Evolutionary conservation across 1,140 invertebrate genomes (phyloP).

Genomic region (Drosophila ohnishii): DNA sequence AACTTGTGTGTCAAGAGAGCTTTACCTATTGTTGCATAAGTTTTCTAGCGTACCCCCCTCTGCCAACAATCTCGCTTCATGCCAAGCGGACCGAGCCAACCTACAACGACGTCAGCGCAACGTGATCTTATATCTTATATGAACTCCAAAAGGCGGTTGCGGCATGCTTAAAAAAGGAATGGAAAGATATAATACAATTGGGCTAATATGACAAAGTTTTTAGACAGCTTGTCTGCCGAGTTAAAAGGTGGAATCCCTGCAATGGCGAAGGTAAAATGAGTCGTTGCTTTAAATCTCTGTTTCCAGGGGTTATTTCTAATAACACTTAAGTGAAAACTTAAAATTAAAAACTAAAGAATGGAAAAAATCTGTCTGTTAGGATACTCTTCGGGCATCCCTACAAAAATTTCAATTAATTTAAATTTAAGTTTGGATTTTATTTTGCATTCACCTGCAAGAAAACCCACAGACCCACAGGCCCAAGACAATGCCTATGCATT

Average conservation of each 20-base stretch:
- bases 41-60: slow-evolving; percentile 18
- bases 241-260: slow-evolving; percentile 43
- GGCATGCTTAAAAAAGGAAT: slow-evolving; percentile 31
- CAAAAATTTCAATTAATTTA: slow-evolving; percentile 72
- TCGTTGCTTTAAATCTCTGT: background rate
- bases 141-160: slow-evolving; percentile 50
- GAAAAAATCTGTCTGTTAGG: no score
- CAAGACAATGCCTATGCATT: slow-evolving; percentile 56
- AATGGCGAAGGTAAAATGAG: slow-evolving; percentile 2
- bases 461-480: slow-evolving; percentile 3
- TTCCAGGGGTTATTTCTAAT: background rate
- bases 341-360: background rate
- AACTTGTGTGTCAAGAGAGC: slow-evolving; percentile 73
- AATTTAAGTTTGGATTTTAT: slow-evolving; percentile 70
- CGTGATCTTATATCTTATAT: slow-evolving; percentile 55
- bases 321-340: background rate
- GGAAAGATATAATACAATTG: slow-evolving; percentile 46
- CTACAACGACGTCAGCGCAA: slow-evolving; percentile 52
- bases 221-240: slow-evolving; percentile 54
- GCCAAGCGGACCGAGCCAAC: slow-evolving; percentile 27
- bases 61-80: background rate
- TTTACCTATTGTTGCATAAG: slow-evolving; percentile 67
- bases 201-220: slow-evolving; percentile 67
- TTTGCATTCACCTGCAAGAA: slow-evolving; percentile 65
- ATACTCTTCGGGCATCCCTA: slow-evolving; percentile 47